A percentile compares a stretch with the other conserved stretches of the same genome.
phyloP scores from a whole-genome alignment of 2,113 vertebrate species.

The Cairina moschata region DNA sequence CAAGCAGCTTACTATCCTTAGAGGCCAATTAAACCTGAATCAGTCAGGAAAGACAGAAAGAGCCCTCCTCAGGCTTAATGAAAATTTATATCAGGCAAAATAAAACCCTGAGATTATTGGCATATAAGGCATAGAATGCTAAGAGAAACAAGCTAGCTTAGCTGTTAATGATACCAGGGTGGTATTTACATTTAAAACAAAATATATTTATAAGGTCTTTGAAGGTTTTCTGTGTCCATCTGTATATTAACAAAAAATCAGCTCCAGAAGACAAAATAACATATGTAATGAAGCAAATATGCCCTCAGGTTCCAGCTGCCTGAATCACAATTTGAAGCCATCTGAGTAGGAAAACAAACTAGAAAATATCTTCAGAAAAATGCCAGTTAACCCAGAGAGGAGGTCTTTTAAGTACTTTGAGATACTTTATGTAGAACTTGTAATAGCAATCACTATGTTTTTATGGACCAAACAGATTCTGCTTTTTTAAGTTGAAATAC shows the following conservation, averaged over 20 bases:
- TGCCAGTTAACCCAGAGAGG: neutral
- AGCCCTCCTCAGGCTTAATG: conserved; percentile 40
- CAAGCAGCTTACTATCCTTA: conserved; percentile 56
- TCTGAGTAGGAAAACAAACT: neutral
- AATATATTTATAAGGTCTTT: conserved; percentile 52
- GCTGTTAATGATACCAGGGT: conserved; percentile 25
- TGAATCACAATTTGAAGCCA: conserved; percentile 4
- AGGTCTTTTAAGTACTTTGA: neutral
- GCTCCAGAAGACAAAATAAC: conserved; percentile 63
- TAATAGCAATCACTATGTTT: neutral
- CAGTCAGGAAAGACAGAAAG: conserved; percentile 59
- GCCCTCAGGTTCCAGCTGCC: conserved; percentile 40
- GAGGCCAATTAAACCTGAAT: conserved; percentile 67
- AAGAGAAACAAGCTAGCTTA: conserved; percentile 28
- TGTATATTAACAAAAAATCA: conserved; percentile 47
- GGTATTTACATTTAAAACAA: conserved; percentile 64
- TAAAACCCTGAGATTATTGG: conserved; percentile 48
- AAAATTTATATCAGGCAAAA: conserved; percentile 49
- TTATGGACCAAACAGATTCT: neutral
- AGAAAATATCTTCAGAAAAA: conserved; percentile 3
- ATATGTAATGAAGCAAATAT: conserved; percentile 58
- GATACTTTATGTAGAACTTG: neutral
- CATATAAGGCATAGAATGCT: neutral
- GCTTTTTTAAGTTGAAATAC: neutral
- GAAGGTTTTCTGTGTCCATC: conserved; percentile 53